Percentiles rank a stretch among this genome's conserved stretches.
phyloP scores from a whole-genome alignment of 2,888 invertebrate species.

The Parthenolecanium corni region DNA sequence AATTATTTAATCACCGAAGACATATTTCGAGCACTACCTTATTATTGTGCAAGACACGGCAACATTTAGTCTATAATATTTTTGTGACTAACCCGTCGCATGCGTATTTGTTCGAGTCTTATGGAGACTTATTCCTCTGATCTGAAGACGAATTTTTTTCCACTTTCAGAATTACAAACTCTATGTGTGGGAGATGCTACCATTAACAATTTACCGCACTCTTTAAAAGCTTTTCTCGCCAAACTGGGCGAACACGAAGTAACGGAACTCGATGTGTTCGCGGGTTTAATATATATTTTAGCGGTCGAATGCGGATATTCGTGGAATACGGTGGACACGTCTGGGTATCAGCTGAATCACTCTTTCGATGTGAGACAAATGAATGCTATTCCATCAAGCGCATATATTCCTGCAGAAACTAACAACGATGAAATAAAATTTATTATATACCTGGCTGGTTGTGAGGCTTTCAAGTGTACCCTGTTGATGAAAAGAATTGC shows the following conservation, averaged over 20 bases:
- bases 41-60: too few relatives aligned
- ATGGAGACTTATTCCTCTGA: too few relatives aligned
- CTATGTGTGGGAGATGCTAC: constrained; percentile 19
- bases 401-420: not conserved
- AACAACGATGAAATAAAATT: not conserved
- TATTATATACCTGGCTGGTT: constrained; percentile 10
- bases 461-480: constrained; percentile 9
- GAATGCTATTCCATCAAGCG: not conserved
- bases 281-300: constrained; percentile 2
- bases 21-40: too few relatives aligned
- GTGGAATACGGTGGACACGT: not conserved
- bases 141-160: constrained; percentile 21
- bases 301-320: constrained; percentile 16
- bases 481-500: not conserved
- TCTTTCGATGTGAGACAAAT: constrained; percentile 9
- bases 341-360: not conserved
- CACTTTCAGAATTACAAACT: constrained; percentile 13
- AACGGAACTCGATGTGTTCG: constrained; percentile 9
- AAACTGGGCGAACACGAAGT: not conserved
- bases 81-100: too few relatives aligned
- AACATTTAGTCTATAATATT: too few relatives aligned
- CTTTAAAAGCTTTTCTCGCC: constrained; percentile 1
- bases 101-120: too few relatives aligned
- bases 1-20: too few relatives aligned
- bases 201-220: not conserved